Evolutionary conservation across 2,797 vertebrate genomes (phyloP).

Genomic region (Pseudomugil tenellus): DNA sequence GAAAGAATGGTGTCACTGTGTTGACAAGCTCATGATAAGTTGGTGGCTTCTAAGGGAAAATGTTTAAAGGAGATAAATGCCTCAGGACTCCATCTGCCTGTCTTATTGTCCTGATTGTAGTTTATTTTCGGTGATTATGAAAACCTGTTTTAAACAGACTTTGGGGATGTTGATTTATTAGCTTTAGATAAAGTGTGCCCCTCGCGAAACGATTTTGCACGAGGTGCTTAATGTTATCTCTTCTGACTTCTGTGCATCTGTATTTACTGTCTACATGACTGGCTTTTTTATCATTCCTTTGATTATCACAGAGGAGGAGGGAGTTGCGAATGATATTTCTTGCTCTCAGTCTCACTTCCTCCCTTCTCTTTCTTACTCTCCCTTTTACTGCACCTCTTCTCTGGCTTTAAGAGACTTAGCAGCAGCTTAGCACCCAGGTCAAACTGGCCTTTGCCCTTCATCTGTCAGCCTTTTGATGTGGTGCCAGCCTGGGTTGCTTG

Average conservation of each 20-base stretch:
- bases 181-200: slow-evolving; percentile 77
- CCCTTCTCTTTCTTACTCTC: slow-evolving; percentile 54
- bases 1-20: slow-evolving; percentile 87
- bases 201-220: slow-evolving; percentile 56
- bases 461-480: slow-evolving; percentile 96
- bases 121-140: slow-evolving; percentile 86
- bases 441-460: slow-evolving; percentile 93
- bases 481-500: slow-evolving; percentile 84
- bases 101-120: slow-evolving; percentile 84
- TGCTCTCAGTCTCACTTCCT: slow-evolving; percentile 60
- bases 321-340: slow-evolving; percentile 67
- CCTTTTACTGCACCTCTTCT: slow-evolving; percentile 80
- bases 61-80: slow-evolving; percentile 85
- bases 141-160: slow-evolving; percentile 82
- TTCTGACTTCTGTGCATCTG: slow-evolving; percentile 75
- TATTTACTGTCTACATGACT: slow-evolving; percentile 77
- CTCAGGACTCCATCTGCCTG: slow-evolving; percentile 84
- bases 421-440: slow-evolving; percentile 91
- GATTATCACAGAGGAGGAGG: slow-evolving; percentile 70
- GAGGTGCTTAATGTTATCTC: slow-evolving; percentile 75
- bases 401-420: slow-evolving; percentile 92
- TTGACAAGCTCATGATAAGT: slow-evolving; percentile 84
- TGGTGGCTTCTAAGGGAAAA: slow-evolving; percentile 83
- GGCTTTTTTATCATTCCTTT: slow-evolving; percentile 75
- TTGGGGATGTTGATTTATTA: slow-evolving; percentile 84